Percentiles rank a stretch among this genome's conserved stretches.
phyloP scores from a whole-genome alignment of 2,888 invertebrate genomes.

The Thereva nobilitata region DNA sequence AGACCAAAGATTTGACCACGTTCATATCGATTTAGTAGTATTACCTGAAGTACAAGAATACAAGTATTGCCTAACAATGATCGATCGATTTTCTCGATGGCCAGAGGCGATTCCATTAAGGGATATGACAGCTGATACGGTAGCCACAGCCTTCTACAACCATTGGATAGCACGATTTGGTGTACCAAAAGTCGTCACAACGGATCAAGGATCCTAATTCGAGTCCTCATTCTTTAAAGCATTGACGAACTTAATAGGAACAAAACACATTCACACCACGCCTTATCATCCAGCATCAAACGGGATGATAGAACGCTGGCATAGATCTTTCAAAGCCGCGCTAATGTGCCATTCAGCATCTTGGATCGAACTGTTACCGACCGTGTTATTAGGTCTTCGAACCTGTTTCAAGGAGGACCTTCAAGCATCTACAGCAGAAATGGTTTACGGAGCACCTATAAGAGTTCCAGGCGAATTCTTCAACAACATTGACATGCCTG shows the following conservation, averaged over 20 bases:
- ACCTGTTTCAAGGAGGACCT: constrained; percentile 47
- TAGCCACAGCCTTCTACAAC: constrained; percentile 34
- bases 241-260: no score
- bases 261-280: no score
- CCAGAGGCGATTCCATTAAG: constrained; percentile 30
- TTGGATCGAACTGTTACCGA: constrained; percentile 48
- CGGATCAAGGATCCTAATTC: no score
- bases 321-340: constrained; percentile 53
- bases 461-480: constrained; percentile 42
- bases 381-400: constrained; percentile 50
- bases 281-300: no score
- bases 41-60: constrained; percentile 24
- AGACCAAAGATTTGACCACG: constrained; percentile 34
- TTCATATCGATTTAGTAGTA: constrained; percentile 32
- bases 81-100: constrained; percentile 6
- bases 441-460: constrained; percentile 47
- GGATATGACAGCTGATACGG: constrained; percentile 38
- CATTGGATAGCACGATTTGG: constrained; percentile 26
- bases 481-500: constrained; percentile 10
- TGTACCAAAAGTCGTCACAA: no score
- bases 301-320: constrained; percentile 47
- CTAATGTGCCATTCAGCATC: constrained; percentile 44
- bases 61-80: constrained; percentile 23
- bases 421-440: constrained; percentile 46
- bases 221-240: no score